phyloP scores from a whole-genome alignment of 2,797 vertebrate species.

The Danio kyathit region DNA sequence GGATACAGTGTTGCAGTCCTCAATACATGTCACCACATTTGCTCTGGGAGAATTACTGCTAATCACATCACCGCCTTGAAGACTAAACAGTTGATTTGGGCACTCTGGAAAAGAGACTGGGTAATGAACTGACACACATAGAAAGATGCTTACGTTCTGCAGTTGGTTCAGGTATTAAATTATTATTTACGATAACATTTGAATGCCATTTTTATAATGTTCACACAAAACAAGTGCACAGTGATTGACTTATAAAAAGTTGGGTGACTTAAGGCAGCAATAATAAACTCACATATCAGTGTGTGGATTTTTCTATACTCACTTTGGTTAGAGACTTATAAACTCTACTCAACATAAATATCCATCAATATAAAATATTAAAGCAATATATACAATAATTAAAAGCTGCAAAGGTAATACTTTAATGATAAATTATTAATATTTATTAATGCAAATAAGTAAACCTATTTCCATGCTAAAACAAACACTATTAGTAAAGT shows the following conservation, averaged over 20 bases:
- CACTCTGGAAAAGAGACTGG: background rate
- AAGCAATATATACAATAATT: background rate
- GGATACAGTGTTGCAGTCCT: background rate
- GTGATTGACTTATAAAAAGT: background rate
- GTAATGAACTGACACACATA: background rate
- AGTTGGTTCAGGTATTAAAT: background rate
- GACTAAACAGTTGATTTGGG: background rate
- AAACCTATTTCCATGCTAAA: background rate
- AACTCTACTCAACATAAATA: background rate
- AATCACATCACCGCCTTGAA: background rate
- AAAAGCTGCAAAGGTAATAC: background rate
- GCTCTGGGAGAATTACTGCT: background rate
- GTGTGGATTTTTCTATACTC: background rate
- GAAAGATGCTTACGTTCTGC: background rate
- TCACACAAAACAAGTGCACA: background rate
- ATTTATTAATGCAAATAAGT: background rate
- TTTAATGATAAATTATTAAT: no score
- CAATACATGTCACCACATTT: background rate
- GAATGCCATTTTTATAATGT: background rate
- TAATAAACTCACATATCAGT: background rate
- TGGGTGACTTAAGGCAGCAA: background rate
- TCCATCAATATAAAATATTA: background rate
- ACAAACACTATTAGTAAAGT: background rate
- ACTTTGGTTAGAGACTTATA: background rate
- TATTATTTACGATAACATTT: background rate